Percentiles rank a stretch among this genome's conserved stretches.
Conservation (phyloP, 2,888 invertebrate species). For the Smittia aterrima region DNA sequence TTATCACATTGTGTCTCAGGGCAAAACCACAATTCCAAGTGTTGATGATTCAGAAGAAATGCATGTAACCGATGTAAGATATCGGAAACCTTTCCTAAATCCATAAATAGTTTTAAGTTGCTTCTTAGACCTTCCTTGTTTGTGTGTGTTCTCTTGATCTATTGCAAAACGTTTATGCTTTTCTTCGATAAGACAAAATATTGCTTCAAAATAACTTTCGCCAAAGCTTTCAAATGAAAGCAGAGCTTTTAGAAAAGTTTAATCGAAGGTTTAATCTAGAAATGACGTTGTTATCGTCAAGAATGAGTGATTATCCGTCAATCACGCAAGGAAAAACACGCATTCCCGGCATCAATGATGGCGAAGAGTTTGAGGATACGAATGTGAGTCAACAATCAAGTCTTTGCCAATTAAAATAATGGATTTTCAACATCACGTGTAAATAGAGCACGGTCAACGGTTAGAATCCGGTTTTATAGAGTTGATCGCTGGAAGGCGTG, state of each 20-base stretch:
- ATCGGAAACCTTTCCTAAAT: neutral
- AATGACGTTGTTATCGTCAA: slow-evolving; percentile 76
- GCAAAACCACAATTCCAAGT: slow-evolving; percentile 80
- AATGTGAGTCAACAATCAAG: slow-evolving; percentile 68
- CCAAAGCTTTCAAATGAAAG: neutral
- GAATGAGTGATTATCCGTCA: slow-evolving; percentile 83
- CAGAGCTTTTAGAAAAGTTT: too few species aligned
- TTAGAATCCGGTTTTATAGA: neutral
- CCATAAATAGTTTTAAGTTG: neutral
- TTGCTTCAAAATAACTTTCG: neutral
- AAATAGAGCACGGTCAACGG: neutral
- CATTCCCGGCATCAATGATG: slow-evolving; percentile 94
- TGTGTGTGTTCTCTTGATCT: neutral
- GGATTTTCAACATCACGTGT: neutral
- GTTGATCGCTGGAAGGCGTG: slow-evolving; percentile 42
- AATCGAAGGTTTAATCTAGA: slow-evolving; percentile 57
- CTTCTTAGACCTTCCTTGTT: neutral
- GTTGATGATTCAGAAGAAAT: slow-evolving; percentile 86
- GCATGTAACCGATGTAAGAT: slow-evolving; percentile 69
- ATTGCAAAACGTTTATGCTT: neutral
- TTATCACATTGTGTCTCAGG: slow-evolving; percentile 84
- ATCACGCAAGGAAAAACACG: slow-evolving; percentile 93
- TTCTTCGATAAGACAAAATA: neutral
- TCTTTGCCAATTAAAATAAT: neutral
- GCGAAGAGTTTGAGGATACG: slow-evolving; percentile 79